Evolutionary conservation across 2,797 vertebrate species (phyloP), one percentile per base, ranked within the genome.

Genomic region (Natrix natrix): DNA sequence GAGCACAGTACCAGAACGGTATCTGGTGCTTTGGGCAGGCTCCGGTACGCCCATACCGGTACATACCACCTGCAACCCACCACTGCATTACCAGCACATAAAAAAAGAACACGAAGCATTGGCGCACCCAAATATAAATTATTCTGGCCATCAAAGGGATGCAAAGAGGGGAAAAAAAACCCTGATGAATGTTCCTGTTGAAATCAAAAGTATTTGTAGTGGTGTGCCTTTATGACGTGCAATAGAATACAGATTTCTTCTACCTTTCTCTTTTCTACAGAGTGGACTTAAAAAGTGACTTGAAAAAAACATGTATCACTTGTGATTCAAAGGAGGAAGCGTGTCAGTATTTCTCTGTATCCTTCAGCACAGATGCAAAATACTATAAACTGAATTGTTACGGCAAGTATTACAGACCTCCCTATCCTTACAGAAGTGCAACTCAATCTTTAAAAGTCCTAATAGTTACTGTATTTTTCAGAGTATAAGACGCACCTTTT

Each of bases 331-430:
- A 96, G 74, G 20, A 95, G 94, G 97, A 98, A 93, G 98, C 98
- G 96, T 99, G 99, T 98, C 98, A 98, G 96, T 99, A 98, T 98
- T 98, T 98, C 96, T 98, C 98, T n/a, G 98, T 97, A 92, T 99
- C 98, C 96, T 98, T 99, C 97, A 99, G 99, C 97, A 96, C 94
- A 94, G 95, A 98, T 0, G 98, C 98, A 69, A 98, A 97, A 22
- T 99, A 98, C 97, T 99, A 98, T 97, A 98, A 98, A 32, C 97
- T 99, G 97, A 97, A 98, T 97, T 99, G 99, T 96, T 98, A 94
- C 0, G 99, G 99, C 99, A 96, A 98, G 99, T 98, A 43, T 89
- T 93, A 87, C 89, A 0, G 0, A 0, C 93, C 90, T 12, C 91
- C 95, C 91, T 16, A 95, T 92, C 17, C 20, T 94, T 93, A 94